Evolutionary conservation across 2,113 vertebrate genomes (phyloP), one percentile per base, ranked within the genome.

Genomic region (Cariama cristata): DNA sequence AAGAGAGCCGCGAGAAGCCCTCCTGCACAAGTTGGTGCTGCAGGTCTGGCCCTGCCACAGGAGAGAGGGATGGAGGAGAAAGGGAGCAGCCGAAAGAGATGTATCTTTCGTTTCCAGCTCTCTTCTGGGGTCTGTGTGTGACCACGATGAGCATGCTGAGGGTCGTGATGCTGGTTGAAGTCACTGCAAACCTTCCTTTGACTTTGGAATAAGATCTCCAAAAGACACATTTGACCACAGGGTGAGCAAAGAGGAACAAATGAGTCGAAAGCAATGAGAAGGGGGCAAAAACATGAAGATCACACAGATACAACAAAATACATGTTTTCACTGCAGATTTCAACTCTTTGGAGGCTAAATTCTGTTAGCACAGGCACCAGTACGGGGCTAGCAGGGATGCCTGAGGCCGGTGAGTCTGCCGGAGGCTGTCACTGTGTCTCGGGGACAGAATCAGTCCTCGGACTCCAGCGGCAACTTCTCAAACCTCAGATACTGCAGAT

Each of bases 201-300:
- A 2, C 47, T 42, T 27, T 38, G 83, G 23, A 58, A 11, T 3
- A 0, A 4, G 44, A 10, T 1, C 24, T 32, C 58, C 17, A 1
- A 5, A 23, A 22, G 53, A 20, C 2, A 1, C 1, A 2, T 4
- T 12, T 20, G 76, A 24, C 19, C 12, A 40, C 0, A 0, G 75
- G 16, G 2, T 4, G 23, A n/a, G 49, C 62, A 47, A 72, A 14
- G 88, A 53, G 44, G 21, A 49, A 8, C 7, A 27, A 12, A 58
- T 2, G 30, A 24, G 8, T 9, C 35, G 47, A 30, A 32, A 27
- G 20, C 28, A 4, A 5, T 14, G 5, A 26, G 47, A 28, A 60
- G 8, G 42, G 15, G 32, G 7, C 16, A 69, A 8, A 79, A 2
- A 2, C 3, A 6, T 8, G 40, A 11, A 28, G 30, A 6, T 12